A percentile compares a stretch with the other conserved stretches of the same genome.
phyloP scores from a whole-genome alignment of 64 coral and sea anemone species.

The Montipora capricornis region DNA sequence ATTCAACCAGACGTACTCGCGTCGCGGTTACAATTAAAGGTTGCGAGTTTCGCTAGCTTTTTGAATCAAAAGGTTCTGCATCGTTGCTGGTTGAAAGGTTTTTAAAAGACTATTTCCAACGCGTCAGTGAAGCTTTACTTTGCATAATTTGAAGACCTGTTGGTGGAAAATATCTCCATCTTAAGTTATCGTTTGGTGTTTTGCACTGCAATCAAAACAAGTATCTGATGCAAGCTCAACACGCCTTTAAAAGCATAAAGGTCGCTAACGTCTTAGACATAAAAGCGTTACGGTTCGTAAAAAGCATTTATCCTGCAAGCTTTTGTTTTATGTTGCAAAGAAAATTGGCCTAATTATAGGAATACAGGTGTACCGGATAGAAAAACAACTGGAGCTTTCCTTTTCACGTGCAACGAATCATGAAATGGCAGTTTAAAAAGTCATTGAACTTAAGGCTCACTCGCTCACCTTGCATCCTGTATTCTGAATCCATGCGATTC shows the following conservation, averaged over 20 bases:
- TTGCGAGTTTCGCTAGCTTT: neutral
- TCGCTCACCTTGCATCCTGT: neutral
- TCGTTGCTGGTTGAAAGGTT: neutral
- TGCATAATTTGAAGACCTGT: neutral
- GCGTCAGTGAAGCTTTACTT: neutral
- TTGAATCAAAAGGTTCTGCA: neutral
- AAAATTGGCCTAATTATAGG: conserved; percentile 12
- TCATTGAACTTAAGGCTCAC: neutral
- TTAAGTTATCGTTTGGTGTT: conserved; percentile 5
- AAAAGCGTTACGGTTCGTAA: neutral
- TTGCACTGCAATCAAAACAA: conserved; percentile 38
- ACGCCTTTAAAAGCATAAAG: neutral
- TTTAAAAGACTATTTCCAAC: neutral
- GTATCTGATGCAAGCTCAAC: conserved; percentile 9
- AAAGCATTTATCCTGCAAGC: neutral
- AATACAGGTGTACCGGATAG: neutral
- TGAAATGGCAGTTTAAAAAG: conserved; percentile 28
- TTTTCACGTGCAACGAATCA: neutral
- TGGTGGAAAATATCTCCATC: neutral
- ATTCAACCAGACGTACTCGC: neutral
- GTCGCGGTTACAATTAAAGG: neutral
- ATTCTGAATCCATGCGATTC: conserved; percentile 1
- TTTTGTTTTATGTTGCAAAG: neutral
- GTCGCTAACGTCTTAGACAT: neutral
- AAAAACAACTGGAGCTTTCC: neutral